Conservation (phyloP, 2,797 vertebrate species). For the Hydrophis major region DNA sequence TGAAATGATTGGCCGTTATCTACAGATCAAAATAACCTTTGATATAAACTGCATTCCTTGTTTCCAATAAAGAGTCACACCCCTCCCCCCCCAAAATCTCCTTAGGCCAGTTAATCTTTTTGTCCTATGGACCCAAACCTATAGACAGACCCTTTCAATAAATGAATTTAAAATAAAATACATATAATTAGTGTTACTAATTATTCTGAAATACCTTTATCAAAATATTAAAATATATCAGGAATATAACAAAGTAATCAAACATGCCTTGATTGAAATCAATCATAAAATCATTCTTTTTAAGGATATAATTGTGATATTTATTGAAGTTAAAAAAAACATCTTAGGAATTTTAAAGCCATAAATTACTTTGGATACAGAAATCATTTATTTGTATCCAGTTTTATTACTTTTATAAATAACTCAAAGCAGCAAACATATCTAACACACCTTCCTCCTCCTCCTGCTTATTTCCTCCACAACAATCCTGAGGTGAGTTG, state of each 20-base stretch:
- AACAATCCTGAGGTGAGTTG: neutral
- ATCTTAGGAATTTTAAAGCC: neutral
- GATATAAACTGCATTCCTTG: neutral
- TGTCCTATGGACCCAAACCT: neutral
- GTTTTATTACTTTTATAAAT: neutral
- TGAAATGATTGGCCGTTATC: neutral
- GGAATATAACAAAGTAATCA: neutral
- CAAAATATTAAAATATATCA: neutral
- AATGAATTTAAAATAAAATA: neutral
- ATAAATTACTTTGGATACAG: neutral
- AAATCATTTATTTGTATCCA: neutral
- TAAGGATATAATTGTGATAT: neutral
- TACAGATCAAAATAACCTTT: neutral
- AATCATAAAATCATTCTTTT: neutral
- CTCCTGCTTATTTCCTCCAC: neutral
- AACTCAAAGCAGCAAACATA: neutral
- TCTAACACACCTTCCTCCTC: neutral
- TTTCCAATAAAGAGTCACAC: neutral
- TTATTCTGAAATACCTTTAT: neutral
- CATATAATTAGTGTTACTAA: neutral
- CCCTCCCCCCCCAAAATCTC: too few species aligned
- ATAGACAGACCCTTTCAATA: neutral
- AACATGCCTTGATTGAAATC: neutral
- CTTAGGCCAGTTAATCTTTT: neutral
- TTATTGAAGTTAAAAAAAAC: neutral